Percentiles rank a stretch among this genome's conserved stretches.
These are phyloP conservation scores for Serranochromis macrocephalus DNA, from an alignment of 2,113 vertebrate genomes.

Conservation along the genomic window DNA sequence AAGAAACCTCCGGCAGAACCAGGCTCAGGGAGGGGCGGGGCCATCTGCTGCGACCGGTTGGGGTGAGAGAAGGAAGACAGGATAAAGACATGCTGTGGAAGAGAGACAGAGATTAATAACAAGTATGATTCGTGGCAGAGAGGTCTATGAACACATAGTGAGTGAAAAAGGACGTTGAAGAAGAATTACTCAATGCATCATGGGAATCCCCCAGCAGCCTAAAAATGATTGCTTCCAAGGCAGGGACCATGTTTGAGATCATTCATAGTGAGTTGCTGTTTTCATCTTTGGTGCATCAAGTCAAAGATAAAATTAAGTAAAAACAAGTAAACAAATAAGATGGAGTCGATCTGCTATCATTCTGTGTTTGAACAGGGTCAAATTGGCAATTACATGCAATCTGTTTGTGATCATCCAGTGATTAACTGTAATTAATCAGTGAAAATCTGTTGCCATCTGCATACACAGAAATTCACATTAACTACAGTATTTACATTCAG, in stretches of 20 bases:
- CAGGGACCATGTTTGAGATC: not conserved
- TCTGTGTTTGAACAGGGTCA: not conserved
- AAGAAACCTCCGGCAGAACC: not conserved
- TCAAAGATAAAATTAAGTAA: not conserved
- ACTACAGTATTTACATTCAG: not conserved
- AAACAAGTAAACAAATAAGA: not conserved
- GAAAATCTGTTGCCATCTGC: not conserved
- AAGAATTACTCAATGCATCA: not conserved
- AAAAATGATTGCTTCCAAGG: not conserved
- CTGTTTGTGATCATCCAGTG: not conserved
- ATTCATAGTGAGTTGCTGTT: not conserved
- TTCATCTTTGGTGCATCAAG: not conserved
- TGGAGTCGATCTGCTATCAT: not conserved
- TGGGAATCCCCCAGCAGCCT: not conserved
- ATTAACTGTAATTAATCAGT: not conserved
- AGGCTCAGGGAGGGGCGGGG: not conserved
- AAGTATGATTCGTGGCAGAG: not conserved
- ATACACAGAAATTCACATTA: not conserved
- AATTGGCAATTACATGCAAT: not conserved
- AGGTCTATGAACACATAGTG: not conserved
- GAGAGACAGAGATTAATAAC: accelerated
- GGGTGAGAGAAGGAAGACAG: not conserved
- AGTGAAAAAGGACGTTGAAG: not conserved
- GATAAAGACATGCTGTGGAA: not conserved
- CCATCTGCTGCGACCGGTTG: accelerated